These are phyloP conservation scores for Drosophila melanogaster DNA, from an alignment of 1,140 invertebrate species.

Conservation along the genomic window DNA sequence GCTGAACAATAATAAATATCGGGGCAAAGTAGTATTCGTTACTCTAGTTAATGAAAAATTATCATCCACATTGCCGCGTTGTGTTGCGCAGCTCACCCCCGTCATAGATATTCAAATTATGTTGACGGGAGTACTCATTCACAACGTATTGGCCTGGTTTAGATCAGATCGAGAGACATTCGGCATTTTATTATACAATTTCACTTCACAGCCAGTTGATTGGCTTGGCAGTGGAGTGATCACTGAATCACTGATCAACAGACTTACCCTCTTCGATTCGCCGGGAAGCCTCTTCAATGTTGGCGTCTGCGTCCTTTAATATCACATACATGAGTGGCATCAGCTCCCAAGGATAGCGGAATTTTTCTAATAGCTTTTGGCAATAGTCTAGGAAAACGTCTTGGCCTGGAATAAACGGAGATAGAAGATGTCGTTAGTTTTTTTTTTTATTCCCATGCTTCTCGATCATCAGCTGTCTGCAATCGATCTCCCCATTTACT, in stretches of 20 bases:
- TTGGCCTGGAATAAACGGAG: slow-evolving; percentile 85
- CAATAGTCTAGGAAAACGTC: slow-evolving; percentile 89
- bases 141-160: slow-evolving; percentile 85
- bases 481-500: slow-evolving; percentile 1
- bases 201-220: neutral
- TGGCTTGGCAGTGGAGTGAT: neutral
- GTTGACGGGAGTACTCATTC: slow-evolving; percentile 88
- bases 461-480: neutral
- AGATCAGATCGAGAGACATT: slow-evolving; percentile 62
- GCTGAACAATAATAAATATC: slow-evolving; percentile 72
- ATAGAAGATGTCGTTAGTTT: slow-evolving; percentile 6
- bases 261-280: slow-evolving; percentile 90
- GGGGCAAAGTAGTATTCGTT: slow-evolving; percentile 39
- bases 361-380: slow-evolving; percentile 89
- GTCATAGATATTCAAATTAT: slow-evolving; percentile 90
- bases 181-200: slow-evolving; percentile 19
- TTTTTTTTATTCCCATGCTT: neutral
- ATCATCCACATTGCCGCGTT: slow-evolving; percentile 90
- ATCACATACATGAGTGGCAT: slow-evolving; percentile 90
- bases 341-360: slow-evolving; percentile 90
- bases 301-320: slow-evolving; percentile 88
- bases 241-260: neutral
- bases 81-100: slow-evolving; percentile 88
- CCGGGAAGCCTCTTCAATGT: slow-evolving; percentile 88
- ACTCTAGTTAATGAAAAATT: slow-evolving; percentile 72